A percentile compares a stretch with the other conserved stretches of the same genome.
Conservation (phyloP, 2,113 vertebrate genomes). For the Corythornis cristatus region DNA sequence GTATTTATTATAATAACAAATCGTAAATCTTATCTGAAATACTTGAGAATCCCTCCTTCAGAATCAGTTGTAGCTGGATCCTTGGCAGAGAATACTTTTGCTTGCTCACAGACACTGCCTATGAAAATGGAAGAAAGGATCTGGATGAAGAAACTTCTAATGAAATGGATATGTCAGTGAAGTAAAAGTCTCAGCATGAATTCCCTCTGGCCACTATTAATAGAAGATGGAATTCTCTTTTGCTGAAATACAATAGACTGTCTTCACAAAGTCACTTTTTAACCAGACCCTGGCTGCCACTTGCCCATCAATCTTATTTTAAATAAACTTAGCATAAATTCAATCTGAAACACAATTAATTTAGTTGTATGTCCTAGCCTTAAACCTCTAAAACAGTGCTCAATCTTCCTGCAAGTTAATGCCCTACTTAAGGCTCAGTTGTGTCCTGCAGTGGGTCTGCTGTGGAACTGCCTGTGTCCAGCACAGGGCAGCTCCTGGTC, state of each 20-base stretch:
- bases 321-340: slow-evolving; percentile 41
- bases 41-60: neutral
- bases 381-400: neutral
- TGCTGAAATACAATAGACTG: slow-evolving; percentile 46
- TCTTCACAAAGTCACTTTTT: slow-evolving; percentile 38
- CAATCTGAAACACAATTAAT: slow-evolving; percentile 1
- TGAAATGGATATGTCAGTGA: slow-evolving; percentile 14
- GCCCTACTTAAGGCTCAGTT: neutral
- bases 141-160: slow-evolving; percentile 22
- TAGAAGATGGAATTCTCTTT: slow-evolving; percentile 51
- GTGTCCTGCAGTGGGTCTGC: neutral
- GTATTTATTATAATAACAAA: neutral
- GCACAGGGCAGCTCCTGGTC: neutral
- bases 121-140: neutral
- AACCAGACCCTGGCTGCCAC: neutral
- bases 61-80: neutral
- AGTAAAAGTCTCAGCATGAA: slow-evolving; percentile 17
- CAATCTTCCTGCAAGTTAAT: neutral
- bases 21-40: neutral
- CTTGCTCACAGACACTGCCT: neutral
- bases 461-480: neutral
- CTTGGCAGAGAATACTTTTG: neutral
- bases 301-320: slow-evolving; percentile 39
- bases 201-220: slow-evolving; percentile 42
- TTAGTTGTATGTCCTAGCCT: neutral